Evolutionary conservation across 2,113 vertebrate species (phyloP), one percentile per base, ranked within the genome.

Genomic region (Ascaphus truei): DNA sequence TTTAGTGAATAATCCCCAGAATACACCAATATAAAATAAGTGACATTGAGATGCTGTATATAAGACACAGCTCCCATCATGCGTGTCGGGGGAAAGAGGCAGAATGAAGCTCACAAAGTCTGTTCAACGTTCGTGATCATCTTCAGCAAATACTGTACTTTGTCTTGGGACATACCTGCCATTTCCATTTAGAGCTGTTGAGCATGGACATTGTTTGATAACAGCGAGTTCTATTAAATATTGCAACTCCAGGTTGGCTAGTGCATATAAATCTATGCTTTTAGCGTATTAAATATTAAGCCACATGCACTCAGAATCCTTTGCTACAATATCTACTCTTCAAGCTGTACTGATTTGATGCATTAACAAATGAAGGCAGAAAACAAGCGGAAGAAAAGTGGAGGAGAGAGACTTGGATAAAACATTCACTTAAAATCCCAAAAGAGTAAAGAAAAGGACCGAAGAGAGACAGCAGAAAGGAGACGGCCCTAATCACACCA

Each of bases 271-370:
- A 71, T 61, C 67, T 61, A 71, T 71, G 67, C 67, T 61, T 71
- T 71, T 52, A 71, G 56, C 23, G 25, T 52, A 71, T 71, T 71
- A 61, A 71, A 71, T 71, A 71, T 71, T 71, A 71, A 71, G 67
- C 67, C 33, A 11, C 12, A 27, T 61, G 57, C 67, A 61, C 57
- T 71, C 43, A 60, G 33, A 71, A 41, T 26, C 34, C 63, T 43
- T 52, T 23, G 12, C 34, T 25, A 55, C 36, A 55, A 41, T 41
- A 29, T 64, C 30, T 27, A 9, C 39, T 39, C 34, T 65, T 41
- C 34, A 48, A 55, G 50, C 61, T 62, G 10, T 11, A 62, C 26
- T 30, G 30, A 20, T 34, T 4, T 50, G 22, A 13, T 51, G 15
- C 50, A 65, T 65, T 65, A 65, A 53, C 62, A 56, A 43, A 3